Evolutionary conservation across 2,113 vertebrate genomes (phyloP).

Genomic region (Coturnix japonica): DNA sequence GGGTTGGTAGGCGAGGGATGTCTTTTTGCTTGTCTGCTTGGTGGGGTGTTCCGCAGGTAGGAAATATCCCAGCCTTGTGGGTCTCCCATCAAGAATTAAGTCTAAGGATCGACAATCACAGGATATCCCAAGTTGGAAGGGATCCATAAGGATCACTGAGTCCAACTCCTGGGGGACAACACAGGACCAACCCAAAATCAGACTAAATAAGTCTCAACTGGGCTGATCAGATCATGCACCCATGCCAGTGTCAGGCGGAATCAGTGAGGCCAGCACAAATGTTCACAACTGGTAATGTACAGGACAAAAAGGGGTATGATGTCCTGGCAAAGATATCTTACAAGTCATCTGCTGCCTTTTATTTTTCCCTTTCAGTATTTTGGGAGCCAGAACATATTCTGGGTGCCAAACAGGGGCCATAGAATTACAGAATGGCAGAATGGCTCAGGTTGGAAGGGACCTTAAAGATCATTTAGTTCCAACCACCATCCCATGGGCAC

Average conservation of each 20-base stretch:
- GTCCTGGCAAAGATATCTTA: background rate
- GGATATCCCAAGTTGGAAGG: background rate
- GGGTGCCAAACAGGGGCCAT: fast-evolving
- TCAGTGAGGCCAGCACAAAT: background rate
- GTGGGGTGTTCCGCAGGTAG: background rate
- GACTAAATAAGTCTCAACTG: background rate
- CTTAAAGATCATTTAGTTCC: too few relatives aligned
- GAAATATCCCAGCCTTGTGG: background rate
- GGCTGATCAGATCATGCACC: background rate
- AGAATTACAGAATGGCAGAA: too few relatives aligned
- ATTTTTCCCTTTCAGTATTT: background rate
- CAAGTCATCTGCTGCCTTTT: background rate
- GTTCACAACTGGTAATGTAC: background rate
- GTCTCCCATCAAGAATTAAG: background rate
- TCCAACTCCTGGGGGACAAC: too few relatives aligned
- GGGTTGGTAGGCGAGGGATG: background rate
- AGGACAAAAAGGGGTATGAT: background rate
- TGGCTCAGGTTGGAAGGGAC: too few relatives aligned
- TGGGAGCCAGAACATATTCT: background rate
- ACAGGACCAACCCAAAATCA: background rate
- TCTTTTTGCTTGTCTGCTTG: fast-evolving
- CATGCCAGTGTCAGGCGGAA: background rate
- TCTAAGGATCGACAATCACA: background rate
- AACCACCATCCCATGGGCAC: too few relatives aligned
- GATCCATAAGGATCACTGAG: background rate